phyloP scores from a whole-genome alignment of 2,888 invertebrate genomes.

The Cephus spinipes region DNA sequence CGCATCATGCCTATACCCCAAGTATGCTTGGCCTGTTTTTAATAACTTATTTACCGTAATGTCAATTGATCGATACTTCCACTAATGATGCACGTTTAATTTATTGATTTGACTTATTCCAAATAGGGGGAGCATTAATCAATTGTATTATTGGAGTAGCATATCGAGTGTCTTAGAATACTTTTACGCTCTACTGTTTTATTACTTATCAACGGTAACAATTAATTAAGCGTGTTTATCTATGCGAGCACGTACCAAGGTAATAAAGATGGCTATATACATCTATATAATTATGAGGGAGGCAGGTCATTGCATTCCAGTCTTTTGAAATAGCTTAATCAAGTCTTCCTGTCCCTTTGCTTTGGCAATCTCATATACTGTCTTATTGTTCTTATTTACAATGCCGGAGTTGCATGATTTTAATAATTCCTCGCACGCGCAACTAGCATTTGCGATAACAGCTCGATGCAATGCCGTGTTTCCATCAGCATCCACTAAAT shows the following conservation, averaged over 20 bases:
- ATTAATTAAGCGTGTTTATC: neutral
- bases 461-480: slow-evolving; percentile 84
- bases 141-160: neutral
- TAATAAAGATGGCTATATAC: neutral
- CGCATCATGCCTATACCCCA: neutral
- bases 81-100: neutral
- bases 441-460: slow-evolving; percentile 68
- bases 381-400: slow-evolving; percentile 82
- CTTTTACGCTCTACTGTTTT: neutral
- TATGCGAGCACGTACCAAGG: neutral
- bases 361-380: slow-evolving; percentile 79
- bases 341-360: slow-evolving; percentile 63
- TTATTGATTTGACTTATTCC: neutral
- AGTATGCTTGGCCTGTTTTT: neutral
- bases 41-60: neutral
- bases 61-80: neutral
- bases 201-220: neutral
- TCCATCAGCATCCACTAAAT: slow-evolving; percentile 81
- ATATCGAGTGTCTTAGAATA: neutral
- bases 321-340: neutral
- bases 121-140: neutral
- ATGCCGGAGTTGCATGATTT: slow-evolving; percentile 73
- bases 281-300: neutral
- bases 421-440: slow-evolving; percentile 75
- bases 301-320: neutral